Conservation (phyloP, 2,888 invertebrate genomes). For the Yponomeuta malinellus region DNA sequence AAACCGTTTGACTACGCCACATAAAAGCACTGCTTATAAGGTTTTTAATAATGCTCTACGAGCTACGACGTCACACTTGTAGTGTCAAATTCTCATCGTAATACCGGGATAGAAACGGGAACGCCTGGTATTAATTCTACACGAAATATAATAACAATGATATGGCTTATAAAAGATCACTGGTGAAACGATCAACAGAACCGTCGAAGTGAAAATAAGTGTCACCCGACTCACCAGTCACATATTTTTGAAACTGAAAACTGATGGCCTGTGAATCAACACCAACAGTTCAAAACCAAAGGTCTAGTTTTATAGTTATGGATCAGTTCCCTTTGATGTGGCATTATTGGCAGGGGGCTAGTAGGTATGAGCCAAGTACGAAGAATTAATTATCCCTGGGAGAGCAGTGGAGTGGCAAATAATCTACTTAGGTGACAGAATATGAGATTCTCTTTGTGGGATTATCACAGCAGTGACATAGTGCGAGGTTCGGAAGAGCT, state of each 20-base stretch:
- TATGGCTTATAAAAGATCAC: not conserved
- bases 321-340: slow-evolving; percentile 49
- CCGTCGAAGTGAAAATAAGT: not conserved
- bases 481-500: not conserved
- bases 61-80: slow-evolving; percentile 40
- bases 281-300: not conserved
- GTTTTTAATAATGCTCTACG: slow-evolving; percentile 11
- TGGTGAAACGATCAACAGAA: not conserved
- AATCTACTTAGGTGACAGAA: slow-evolving; percentile 2
- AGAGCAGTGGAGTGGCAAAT: not conserved
- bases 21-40: not conserved
- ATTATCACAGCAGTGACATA: slow-evolving; percentile 16
- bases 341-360: slow-evolving; percentile 44
- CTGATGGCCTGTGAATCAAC: not conserved
- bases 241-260: not conserved
- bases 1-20: not conserved
- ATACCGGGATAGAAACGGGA: slow-evolving; percentile 41
- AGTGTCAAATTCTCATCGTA: slow-evolving; percentile 57
- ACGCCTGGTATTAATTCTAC: slow-evolving; percentile 46
- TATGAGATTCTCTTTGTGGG: slow-evolving; percentile 15
- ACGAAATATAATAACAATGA: slow-evolving; percentile 10
- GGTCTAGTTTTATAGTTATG: not conserved
- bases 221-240: not conserved
- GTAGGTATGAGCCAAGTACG: not conserved
- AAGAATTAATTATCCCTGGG: slow-evolving; percentile 6